Percentiles rank a stretch among this genome's conserved stretches.
Evolutionary conservation across 2,113 vertebrate genomes (phyloP).

Genomic region (Ptilonorhynchus violaceus): DNA sequence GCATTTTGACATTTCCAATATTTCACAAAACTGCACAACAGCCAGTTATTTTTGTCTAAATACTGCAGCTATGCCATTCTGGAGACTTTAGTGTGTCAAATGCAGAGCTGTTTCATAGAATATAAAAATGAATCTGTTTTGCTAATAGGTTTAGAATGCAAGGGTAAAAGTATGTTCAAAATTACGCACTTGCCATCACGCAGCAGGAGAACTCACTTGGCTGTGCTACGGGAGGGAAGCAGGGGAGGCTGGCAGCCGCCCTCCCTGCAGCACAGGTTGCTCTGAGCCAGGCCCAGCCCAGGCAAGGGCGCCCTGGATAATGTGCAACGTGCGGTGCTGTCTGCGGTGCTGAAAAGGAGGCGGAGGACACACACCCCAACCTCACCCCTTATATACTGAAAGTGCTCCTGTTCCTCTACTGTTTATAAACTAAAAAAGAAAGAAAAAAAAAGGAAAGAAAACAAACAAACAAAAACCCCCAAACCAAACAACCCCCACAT

Average conservation of each 20-base stretch:
- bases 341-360: slow-evolving; percentile 62
- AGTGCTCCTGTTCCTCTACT: neutral
- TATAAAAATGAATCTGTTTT: neutral
- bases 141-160: neutral
- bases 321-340: slow-evolving; percentile 35
- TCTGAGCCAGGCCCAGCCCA: neutral
- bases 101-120: neutral
- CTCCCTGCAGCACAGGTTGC: neutral
- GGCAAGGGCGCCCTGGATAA: neutral
- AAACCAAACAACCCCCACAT: neutral
- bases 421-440: neutral
- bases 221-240: neutral
- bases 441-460: neutral
- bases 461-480: neutral
- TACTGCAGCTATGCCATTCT: neutral
- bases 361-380: neutral
- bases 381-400: neutral
- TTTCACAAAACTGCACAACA: neutral
- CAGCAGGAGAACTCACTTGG: neutral
- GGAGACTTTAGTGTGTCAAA: neutral
- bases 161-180: neutral
- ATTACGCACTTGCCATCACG: neutral
- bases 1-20: neutral
- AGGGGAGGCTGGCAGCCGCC: neutral
- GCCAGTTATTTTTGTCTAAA: neutral